Conservation (phyloP, 2,888 invertebrate genomes). For the Limnephilus rhombicus region DNA sequence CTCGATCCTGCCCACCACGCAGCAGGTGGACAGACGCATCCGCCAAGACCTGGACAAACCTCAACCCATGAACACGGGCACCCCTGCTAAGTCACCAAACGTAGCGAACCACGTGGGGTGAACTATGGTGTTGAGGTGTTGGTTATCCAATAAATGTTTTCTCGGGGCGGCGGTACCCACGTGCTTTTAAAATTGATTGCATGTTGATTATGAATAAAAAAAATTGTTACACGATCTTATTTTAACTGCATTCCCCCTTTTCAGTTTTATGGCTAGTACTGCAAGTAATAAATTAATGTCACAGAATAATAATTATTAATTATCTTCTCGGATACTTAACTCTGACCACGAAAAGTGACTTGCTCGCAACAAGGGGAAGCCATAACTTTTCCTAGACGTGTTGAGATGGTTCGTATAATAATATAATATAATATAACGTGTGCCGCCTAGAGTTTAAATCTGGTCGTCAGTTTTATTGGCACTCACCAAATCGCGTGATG, state of each 20-base stretch:
- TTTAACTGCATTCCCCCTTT: neutral
- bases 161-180: no score
- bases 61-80: no score
- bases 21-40: no score
- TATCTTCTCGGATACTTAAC: neutral
- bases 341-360: neutral
- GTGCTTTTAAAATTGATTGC: neutral
- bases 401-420: neutral
- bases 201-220: neutral
- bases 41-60: no score
- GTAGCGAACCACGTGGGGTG: no score
- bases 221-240: neutral
- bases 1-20: no score
- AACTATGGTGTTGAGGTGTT: no score
- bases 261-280: neutral
- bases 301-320: neutral
- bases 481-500: neutral
- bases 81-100: no score
- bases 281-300: neutral
- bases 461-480: conserved; percentile 22
- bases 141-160: no score
- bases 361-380: neutral
- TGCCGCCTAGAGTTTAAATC: conserved; percentile 9
- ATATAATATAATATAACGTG: neutral
- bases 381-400: neutral